A percentile compares a stretch with the other conserved stretches of the same genome.
Evolutionary conservation across 2,888 invertebrate species (phyloP).

Genomic region (Caenorhabditis sp.): DNA sequence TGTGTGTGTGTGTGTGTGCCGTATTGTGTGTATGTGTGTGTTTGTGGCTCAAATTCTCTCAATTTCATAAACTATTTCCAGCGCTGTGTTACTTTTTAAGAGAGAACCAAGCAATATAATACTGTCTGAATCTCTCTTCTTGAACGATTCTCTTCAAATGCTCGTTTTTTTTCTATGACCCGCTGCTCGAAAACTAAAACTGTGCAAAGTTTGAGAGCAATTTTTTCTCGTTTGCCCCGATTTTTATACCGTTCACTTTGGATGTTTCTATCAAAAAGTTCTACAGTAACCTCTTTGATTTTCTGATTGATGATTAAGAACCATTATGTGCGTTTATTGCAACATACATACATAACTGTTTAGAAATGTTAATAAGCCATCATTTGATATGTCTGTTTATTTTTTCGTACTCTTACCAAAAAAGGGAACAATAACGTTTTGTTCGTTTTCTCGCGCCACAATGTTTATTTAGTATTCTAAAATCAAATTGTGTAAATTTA

Average conservation of each 20-base stretch:
- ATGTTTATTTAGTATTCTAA: constrained; percentile 1
- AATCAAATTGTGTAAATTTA: neutral
- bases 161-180: neutral
- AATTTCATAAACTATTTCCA: constrained; percentile 1
- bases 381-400: neutral
- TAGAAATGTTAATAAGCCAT: neutral
- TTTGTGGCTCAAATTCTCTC: constrained; percentile 1
- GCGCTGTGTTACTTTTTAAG: neutral
- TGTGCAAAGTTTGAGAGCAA: neutral
- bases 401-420: constrained; percentile 1
- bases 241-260: neutral
- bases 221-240: neutral
- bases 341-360: neutral
- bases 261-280: too few species aligned
- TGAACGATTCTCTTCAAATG: neutral
- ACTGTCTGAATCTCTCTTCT: neutral
- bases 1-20: neutral
- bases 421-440: neutral
- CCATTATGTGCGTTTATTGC: neutral
- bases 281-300: neutral
- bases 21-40: constrained; percentile 4
- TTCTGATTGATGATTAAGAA: neutral
- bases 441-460: neutral
- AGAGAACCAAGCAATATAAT: neutral
- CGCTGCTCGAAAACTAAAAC: neutral